phyloP scores from a whole-genome alignment of 2,888 invertebrate genomes.

The Palloptera scutellata region DNA sequence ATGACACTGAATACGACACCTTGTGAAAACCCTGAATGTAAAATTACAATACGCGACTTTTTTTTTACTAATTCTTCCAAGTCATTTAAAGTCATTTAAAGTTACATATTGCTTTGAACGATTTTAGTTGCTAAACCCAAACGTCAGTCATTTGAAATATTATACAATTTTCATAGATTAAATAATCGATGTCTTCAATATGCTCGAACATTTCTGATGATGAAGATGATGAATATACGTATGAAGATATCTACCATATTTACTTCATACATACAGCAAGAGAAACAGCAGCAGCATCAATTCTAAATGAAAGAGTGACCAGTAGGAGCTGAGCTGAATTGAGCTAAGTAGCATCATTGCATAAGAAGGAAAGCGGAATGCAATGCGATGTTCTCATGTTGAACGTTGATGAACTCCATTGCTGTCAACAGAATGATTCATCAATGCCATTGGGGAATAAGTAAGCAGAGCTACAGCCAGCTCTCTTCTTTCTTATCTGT shows the following conservation, averaged over 20 bases:
- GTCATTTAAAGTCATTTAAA: too few species aligned
- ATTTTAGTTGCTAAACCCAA: too few species aligned
- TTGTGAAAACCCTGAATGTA: too few species aligned
- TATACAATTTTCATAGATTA: background rate
- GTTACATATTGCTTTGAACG: too few species aligned
- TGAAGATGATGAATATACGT: background rate
- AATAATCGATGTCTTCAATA: background rate
- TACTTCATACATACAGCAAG: background rate
- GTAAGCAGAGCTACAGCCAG: background rate
- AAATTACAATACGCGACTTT: too few species aligned
- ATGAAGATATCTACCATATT: background rate
- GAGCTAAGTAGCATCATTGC: background rate
- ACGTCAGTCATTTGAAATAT: too few species aligned
- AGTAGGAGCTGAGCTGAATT: background rate
- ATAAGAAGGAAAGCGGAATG: background rate
- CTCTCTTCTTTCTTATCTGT: background rate
- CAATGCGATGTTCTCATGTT: background rate
- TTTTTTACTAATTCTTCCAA: too few species aligned
- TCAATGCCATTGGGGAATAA: constrained; percentile 3
- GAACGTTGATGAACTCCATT: constrained; percentile 6
- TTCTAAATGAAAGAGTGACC: background rate
- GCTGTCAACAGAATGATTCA: constrained; percentile 7
- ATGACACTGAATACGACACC: too few species aligned
- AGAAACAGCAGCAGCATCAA: background rate
- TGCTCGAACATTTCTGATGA: background rate